These are phyloP conservation scores for Sarcophaga bullata DNA, from an alignment of 1,140 invertebrate species.

Conservation along the genomic window DNA sequence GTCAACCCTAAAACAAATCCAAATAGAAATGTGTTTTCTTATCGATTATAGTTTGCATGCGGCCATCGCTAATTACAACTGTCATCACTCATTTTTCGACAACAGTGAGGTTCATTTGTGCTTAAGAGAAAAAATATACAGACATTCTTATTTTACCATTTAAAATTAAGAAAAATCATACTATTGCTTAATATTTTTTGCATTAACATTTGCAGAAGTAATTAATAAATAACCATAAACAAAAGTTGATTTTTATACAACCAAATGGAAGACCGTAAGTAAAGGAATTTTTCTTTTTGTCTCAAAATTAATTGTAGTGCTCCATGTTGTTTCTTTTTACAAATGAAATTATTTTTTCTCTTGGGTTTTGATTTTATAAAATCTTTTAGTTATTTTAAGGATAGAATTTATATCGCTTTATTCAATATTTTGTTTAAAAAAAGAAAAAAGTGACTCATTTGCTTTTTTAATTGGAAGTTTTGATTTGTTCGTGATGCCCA, in stretches of 20 bases:
- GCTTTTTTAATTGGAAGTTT: neutral
- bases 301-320: too few relatives aligned
- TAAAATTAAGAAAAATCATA: neutral
- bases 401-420: too few relatives aligned
- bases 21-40: too few relatives aligned
- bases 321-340: neutral
- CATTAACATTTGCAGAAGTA: neutral
- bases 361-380: too few relatives aligned
- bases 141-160: too few relatives aligned
- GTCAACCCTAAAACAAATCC: too few relatives aligned
- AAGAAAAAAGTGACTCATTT: conserved; percentile 24
- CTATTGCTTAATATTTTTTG: neutral
- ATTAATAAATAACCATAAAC: neutral
- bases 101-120: neutral
- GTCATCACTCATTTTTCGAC: too few relatives aligned
- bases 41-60: too few relatives aligned
- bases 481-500: neutral
- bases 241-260: neutral
- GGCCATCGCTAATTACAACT: too few relatives aligned
- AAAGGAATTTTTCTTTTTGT: neutral
- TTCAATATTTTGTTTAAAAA: neutral
- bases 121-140: neutral
- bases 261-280: conserved; percentile 35
- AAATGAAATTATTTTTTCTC: neutral
- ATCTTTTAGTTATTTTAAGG: too few relatives aligned